Evolutionary conservation across 2,113 vertebrate genomes (phyloP).

Genomic region (Sarotherodon lohbergeri): DNA sequence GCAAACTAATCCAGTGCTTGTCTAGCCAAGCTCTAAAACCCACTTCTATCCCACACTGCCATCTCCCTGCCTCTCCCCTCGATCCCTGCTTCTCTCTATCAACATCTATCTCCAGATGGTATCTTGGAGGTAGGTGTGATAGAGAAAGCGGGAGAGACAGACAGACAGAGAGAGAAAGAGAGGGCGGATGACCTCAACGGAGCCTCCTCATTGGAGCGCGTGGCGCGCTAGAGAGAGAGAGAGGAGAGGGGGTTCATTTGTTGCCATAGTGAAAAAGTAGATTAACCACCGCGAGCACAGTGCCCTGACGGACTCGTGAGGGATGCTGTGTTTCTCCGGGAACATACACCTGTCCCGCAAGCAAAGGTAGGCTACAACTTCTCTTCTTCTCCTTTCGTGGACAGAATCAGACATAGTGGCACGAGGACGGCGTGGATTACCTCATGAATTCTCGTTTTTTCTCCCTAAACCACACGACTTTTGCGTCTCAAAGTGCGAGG

Average conservation of each 20-base stretch:
- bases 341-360: constrained; percentile 36
- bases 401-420: not conserved
- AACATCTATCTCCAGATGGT: constrained; percentile 59
- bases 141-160: constrained; percentile 1
- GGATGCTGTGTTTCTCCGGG: constrained; percentile 42
- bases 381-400: not conserved
- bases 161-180: not conserved
- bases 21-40: constrained; percentile 56
- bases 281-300: constrained; percentile 50
- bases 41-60: constrained; percentile 3
- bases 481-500: not conserved
- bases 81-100: constrained; percentile 31
- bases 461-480: not conserved
- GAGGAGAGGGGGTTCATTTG: constrained; percentile 42
- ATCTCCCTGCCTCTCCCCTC: not conserved
- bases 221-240: not conserved
- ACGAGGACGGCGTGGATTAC: not conserved
- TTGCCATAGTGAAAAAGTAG: constrained; percentile 72
- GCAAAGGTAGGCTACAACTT: constrained; percentile 25
- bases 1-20: constrained; percentile 70
- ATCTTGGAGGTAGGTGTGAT: constrained; percentile 62
- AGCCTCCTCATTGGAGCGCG: constrained; percentile 54
- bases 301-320: constrained; percentile 45
- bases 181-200: constrained; percentile 29
- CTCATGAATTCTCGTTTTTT: not conserved